Conservation (phyloP, 2,888 invertebrate species). For the Hypsopygia costalis region DNA sequence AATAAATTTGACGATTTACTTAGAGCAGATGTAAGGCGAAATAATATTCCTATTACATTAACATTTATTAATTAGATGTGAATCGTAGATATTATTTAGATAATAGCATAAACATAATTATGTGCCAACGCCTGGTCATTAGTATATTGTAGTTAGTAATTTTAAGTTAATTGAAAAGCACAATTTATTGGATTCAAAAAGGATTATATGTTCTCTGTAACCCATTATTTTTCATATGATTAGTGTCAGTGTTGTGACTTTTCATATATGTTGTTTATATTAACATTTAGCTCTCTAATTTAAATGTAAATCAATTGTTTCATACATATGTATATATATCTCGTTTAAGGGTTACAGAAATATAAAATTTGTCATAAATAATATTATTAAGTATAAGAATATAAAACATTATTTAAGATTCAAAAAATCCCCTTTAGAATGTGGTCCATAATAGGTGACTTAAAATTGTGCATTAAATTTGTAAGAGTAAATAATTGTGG, state of each 20-base stretch:
- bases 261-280: constrained; percentile 25
- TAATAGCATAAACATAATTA: constrained; percentile 34
- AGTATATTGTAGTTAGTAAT: constrained; percentile 30
- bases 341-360: constrained; percentile 30
- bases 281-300: constrained; percentile 22
- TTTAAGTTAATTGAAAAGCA: constrained; percentile 35
- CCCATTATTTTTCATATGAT: constrained; percentile 30
- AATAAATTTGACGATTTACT: too few relatives aligned
- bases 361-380: background rate
- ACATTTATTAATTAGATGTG: constrained; percentile 36
- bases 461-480: constrained; percentile 69
- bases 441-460: constrained; percentile 80
- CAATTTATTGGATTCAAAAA: constrained; percentile 26
- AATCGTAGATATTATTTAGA: constrained; percentile 32
- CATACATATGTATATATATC: constrained; percentile 31
- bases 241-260: constrained; percentile 58
- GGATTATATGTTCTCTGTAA: constrained; percentile 34
- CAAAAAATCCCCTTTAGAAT: constrained; percentile 54
- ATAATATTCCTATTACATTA: constrained; percentile 47
- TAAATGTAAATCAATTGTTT: constrained; percentile 24
- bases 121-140: constrained; percentile 43
- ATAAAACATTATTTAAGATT: constrained; percentile 20
- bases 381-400: constrained; percentile 16
- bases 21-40: constrained; percentile 23
- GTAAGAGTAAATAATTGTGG: background rate